A percentile compares a stretch with the other conserved stretches of the same genome.
Conservation (phyloP, 2,797 vertebrate genomes). For the Alfaro cultratus region DNA sequence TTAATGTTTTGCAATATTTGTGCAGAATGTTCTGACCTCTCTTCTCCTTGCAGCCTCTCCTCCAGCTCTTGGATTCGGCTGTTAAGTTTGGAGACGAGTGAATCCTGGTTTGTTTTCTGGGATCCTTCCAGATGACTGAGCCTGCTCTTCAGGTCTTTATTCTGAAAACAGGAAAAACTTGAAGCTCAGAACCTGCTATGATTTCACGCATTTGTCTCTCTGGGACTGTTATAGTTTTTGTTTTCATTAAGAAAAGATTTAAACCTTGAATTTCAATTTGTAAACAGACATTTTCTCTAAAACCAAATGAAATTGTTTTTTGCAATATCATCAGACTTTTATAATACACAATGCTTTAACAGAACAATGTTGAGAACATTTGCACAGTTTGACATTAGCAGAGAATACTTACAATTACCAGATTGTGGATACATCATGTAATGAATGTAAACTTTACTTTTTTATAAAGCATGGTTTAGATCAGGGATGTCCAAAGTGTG, state of each 20-base stretch:
- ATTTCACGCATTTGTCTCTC: background rate
- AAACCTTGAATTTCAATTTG: background rate
- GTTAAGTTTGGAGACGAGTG: constrained; percentile 89
- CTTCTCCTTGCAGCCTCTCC: constrained; percentile 88
- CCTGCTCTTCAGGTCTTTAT: constrained; percentile 91
- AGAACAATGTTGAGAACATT: background rate
- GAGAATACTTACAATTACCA: background rate
- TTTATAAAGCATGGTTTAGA: background rate
- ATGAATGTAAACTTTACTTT: background rate
- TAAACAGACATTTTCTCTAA: background rate
- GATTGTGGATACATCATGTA: background rate
- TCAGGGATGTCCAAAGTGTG: background rate
- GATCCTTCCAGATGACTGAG: constrained; percentile 91
- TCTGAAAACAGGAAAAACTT: constrained; percentile 75
- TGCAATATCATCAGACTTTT: background rate
- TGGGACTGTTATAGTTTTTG: background rate
- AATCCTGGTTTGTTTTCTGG: constrained; percentile 90
- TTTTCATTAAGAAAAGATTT: background rate
- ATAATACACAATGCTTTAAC: background rate
- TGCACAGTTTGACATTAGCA: background rate
- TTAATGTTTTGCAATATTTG: background rate
- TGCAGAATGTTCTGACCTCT: constrained; percentile 79
- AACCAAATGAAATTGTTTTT: background rate
- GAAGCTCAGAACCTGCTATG: background rate
- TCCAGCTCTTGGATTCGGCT: constrained; percentile 90